These are phyloP conservation scores for Heliconius nattereri DNA, from an alignment of 1,140 invertebrate genomes.

Conservation along the genomic window DNA sequence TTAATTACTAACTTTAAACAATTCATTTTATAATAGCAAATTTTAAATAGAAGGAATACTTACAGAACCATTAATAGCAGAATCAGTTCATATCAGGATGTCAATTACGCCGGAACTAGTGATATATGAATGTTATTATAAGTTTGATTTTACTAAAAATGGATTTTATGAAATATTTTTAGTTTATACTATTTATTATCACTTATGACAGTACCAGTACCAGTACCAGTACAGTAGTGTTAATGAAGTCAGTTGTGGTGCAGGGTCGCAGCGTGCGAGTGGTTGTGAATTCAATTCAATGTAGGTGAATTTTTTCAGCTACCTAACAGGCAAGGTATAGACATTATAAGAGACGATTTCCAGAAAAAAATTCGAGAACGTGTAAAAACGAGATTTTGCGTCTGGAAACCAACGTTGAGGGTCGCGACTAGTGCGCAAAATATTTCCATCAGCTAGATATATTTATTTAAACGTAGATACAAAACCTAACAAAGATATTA, in stretches of 20 bases:
- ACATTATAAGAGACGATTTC: no score
- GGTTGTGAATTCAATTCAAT: background rate
- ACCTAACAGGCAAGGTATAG: no score
- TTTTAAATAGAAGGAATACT: background rate
- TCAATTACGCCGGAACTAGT: background rate
- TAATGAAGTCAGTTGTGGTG: background rate
- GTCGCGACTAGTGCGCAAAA: no score
- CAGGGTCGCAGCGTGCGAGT: background rate
- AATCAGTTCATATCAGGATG: background rate
- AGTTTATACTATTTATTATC: no score
- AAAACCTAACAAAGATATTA: background rate
- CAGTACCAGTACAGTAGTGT: no score
- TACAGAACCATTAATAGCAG: background rate
- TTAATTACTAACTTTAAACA: background rate
- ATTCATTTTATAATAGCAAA: background rate
- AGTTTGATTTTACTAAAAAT: background rate
- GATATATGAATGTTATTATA: background rate
- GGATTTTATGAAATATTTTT: background rate
- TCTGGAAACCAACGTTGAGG: no score
- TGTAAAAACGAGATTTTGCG: no score
- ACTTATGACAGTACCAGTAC: no score
- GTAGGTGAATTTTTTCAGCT: background rate
- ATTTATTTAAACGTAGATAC: background rate
- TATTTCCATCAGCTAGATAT: no score
- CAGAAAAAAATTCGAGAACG: no score